Evolutionary conservation across 2,113 vertebrate genomes (phyloP).

Genomic region (Motacilla alba): DNA sequence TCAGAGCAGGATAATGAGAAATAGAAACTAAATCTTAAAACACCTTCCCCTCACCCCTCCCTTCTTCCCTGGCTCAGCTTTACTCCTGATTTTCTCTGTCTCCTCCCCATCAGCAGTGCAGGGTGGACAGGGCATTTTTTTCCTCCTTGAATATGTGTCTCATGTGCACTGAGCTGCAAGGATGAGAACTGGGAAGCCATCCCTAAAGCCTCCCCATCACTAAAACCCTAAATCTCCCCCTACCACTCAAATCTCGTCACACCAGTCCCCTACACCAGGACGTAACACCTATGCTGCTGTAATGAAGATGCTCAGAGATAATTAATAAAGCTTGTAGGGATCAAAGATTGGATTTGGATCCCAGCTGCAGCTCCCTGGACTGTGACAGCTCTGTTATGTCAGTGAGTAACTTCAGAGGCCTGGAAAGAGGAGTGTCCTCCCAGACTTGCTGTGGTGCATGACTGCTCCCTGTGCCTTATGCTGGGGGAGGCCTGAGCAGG

Average conservation of each 20-base stretch:
- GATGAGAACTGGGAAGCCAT: background rate
- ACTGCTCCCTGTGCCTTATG: rapidly evolving
- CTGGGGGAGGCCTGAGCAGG: background rate
- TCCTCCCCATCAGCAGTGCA: background rate
- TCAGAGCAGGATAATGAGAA: background rate
- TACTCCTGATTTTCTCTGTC: background rate
- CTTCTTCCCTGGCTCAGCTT: background rate
- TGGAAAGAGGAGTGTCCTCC: background rate
- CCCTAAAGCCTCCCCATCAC: background rate
- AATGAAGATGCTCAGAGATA: background rate
- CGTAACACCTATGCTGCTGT: background rate
- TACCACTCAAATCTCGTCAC: too few relatives aligned
- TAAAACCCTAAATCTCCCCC: background rate
- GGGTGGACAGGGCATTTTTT: background rate
- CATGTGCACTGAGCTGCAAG: background rate
- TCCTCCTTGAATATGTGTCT: background rate
- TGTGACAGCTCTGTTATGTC: background rate
- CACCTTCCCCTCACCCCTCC: background rate
- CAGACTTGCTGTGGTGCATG: background rate
- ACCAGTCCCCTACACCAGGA: background rate
- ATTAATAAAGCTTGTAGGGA: background rate
- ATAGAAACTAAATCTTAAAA: background rate
- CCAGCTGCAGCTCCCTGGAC: background rate
- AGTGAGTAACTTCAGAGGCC: background rate
- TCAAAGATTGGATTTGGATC: background rate